Percentiles rank a stretch among this genome's conserved stretches.
Conservation (phyloP, 2,888 invertebrate genomes). For the Drosophila sordidapex region DNA sequence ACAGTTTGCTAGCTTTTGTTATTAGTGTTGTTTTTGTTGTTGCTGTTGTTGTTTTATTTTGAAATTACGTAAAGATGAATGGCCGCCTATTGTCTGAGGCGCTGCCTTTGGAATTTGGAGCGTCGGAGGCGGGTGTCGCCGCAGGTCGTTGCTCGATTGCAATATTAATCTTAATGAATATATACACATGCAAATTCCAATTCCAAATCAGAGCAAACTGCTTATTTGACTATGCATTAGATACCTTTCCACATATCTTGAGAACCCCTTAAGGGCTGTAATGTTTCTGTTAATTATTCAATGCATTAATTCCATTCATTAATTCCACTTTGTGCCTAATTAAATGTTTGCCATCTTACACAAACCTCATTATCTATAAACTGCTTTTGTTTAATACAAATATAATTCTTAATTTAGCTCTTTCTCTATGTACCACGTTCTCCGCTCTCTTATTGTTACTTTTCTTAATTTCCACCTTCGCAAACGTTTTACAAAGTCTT, state of each 20-base stretch:
- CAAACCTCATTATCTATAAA: background rate
- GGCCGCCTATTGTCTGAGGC: conserved; percentile 68
- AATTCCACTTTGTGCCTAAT: background rate
- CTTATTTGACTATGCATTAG: conserved; percentile 21
- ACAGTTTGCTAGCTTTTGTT: conserved; percentile 7
- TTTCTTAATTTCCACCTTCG: background rate
- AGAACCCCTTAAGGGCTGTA: conserved; percentile 6
- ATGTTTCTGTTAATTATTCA: background rate
- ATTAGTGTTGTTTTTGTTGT: conserved; percentile 25
- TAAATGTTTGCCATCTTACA: background rate
- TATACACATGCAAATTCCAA: conserved; percentile 22
- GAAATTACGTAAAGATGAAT: conserved; percentile 80
- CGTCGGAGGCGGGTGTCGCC: conserved; percentile 17
- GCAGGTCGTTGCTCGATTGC: conserved; percentile 56
- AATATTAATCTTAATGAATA: conserved; percentile 40
- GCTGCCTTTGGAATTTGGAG: conserved; percentile 53
- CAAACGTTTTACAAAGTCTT: background rate
- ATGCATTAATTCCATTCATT: background rate
- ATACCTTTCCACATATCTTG: background rate
- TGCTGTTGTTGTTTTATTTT: conserved; percentile 42
- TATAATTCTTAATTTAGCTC: background rate
- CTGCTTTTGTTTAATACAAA: background rate
- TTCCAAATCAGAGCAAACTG: conserved; percentile 19
- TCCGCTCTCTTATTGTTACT: background rate
- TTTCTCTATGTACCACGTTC: background rate